Evolutionary conservation across 92 coral and sea anemone genomes (phyloP).

Genomic region (Anthopleura xanthogrammica): DNA sequence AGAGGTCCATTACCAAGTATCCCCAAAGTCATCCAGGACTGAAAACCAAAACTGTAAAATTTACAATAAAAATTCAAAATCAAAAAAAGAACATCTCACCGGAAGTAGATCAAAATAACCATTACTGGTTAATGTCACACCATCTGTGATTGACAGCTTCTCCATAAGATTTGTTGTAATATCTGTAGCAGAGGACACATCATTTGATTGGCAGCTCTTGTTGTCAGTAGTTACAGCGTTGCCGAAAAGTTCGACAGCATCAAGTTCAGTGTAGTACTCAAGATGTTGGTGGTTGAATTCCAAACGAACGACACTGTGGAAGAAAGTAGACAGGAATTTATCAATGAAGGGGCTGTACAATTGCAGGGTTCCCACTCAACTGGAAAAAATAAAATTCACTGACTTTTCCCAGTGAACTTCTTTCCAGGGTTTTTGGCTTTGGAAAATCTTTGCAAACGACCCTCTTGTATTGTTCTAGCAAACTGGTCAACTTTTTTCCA

Average conservation of each 20-base stretch:
- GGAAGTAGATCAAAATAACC: constrained; percentile 84
- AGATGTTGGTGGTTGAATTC: constrained; percentile 90
- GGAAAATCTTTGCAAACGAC: no score
- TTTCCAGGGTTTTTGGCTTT: no score
- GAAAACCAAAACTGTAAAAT: neutral
- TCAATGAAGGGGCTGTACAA: no score
- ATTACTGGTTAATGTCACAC: constrained; percentile 38
- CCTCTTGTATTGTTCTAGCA: no score
- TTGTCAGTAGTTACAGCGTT: constrained; percentile 26
- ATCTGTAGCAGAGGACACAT: constrained; percentile 9
- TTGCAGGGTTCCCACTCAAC: no score
- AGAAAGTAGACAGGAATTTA: no score
- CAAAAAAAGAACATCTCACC: constrained; percentile 36
- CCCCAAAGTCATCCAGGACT: neutral
- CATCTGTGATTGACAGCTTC: constrained; percentile 61
- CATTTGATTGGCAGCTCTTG: neutral
- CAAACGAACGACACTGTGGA: constrained; percentile 67
- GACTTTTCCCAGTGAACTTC: no score
- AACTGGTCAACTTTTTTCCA: no score
- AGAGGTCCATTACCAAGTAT: no score
- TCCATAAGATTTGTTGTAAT: constrained; percentile 46
- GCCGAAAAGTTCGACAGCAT: constrained; percentile 84
- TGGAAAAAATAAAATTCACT: no score
- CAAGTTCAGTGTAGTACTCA: constrained; percentile 93
- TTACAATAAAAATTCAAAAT: neutral